A percentile compares a stretch with the other conserved stretches of the same genome.
Evolutionary conservation across 1,140 invertebrate species (phyloP).

Genomic region (Ips typographus): DNA sequence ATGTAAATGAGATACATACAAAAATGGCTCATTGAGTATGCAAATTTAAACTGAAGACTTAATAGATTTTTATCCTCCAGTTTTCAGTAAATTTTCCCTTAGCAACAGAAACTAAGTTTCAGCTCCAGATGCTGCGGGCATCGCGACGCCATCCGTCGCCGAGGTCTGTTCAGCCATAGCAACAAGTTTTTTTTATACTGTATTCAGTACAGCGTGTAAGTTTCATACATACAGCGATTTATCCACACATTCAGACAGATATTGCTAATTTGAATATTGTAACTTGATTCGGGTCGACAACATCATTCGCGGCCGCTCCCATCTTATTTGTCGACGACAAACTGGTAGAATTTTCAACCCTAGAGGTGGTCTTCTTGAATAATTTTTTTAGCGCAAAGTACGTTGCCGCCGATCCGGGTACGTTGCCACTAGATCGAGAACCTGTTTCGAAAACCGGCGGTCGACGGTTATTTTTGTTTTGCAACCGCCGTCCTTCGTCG

Average conservation of each 20-base stretch:
- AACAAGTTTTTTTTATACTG: neutral
- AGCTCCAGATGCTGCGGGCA: constrained; percentile 1
- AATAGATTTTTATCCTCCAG: no score
- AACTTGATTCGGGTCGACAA: neutral
- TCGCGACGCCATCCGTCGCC: neutral
- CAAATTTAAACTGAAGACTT: no score
- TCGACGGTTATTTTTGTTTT: constrained; percentile 1
- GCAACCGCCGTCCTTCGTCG: neutral
- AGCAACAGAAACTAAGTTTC: neutral
- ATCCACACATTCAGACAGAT: neutral
- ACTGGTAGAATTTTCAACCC: neutral
- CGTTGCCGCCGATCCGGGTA: constrained; percentile 2
- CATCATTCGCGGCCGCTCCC: neutral
- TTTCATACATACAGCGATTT: neutral
- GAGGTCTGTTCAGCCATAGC: constrained; percentile 1
- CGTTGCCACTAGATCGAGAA: constrained; percentile 5
- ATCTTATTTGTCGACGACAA: neutral
- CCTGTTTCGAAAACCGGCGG: constrained; percentile 3
- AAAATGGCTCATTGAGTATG: no score
- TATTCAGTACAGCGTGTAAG: neutral
- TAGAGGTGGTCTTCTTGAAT: neutral
- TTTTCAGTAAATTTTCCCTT: no score
- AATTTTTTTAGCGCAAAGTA: constrained; percentile 5
- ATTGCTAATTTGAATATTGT: neutral
- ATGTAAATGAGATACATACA: no score